Evolutionary conservation across 1,140 invertebrate genomes (phyloP).

Genomic region (Steinernema feltiae): DNA sequence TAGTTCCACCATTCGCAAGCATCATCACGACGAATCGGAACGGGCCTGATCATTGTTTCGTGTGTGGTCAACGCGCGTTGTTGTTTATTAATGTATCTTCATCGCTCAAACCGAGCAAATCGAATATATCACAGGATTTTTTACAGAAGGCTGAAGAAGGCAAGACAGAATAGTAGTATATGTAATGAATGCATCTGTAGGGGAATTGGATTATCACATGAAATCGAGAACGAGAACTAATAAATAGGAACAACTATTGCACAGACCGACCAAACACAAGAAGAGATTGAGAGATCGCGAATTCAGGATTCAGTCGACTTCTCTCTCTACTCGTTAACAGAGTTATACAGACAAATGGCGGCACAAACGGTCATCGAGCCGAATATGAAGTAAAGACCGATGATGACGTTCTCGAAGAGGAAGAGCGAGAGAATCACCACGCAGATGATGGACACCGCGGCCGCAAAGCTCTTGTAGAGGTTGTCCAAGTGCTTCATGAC

Average conservation of each 20-base stretch:
- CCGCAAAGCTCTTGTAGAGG: constrained; percentile 56
- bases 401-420: constrained; percentile 41
- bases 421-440: constrained; percentile 51
- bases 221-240: too few species aligned
- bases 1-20: too few species aligned
- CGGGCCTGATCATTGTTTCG: too few species aligned
- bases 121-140: too few species aligned
- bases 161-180: background rate
- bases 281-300: background rate
- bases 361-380: constrained; percentile 47
- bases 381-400: constrained; percentile 48
- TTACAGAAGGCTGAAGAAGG: background rate
- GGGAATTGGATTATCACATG: too few species aligned
- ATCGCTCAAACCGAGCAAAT: too few species aligned
- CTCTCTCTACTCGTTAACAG: constrained; percentile 44
- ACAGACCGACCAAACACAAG: constrained; percentile 10
- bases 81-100: too few species aligned
- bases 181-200: background rate
- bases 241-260: too few species aligned
- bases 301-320: background rate
- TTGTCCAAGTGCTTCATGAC: constrained; percentile 58
- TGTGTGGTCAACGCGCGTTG: too few species aligned
- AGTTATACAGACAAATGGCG: constrained; percentile 55
- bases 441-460: constrained; percentile 54
- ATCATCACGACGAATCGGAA: too few species aligned